Evolutionary conservation across 2,113 vertebrate genomes (phyloP).

Genomic region (Scatophagus argus): DNA sequence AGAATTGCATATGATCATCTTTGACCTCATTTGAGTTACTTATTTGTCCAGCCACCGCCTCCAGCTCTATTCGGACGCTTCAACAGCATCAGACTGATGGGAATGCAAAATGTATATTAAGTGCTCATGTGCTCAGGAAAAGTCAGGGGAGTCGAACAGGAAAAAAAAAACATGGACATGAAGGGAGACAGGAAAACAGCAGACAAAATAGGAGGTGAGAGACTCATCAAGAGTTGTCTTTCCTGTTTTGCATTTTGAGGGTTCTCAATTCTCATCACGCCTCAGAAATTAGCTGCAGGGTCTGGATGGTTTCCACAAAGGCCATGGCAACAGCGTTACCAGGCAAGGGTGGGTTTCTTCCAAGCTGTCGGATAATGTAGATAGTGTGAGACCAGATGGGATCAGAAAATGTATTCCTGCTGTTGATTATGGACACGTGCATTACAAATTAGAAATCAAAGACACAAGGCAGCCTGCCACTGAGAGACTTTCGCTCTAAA

Average conservation of each 20-base stretch:
- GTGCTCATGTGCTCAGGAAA: neutral
- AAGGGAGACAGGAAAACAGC: slow-evolving; percentile 9
- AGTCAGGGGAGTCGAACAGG: slow-evolving; percentile 24
- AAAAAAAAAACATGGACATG: neutral
- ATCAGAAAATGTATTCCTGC: slow-evolving; percentile 29
- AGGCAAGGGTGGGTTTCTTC: slow-evolving; percentile 62
- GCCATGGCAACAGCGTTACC: slow-evolving; percentile 80
- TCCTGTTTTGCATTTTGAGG: slow-evolving; percentile 71
- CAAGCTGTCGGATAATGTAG: slow-evolving; percentile 50
- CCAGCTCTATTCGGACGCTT: neutral
- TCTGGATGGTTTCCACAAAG: slow-evolving; percentile 67
- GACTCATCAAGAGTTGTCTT: slow-evolving; percentile 7
- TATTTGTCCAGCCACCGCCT: slow-evolving; percentile 20
- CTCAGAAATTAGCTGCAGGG: slow-evolving; percentile 60
- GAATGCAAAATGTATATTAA: neutral
- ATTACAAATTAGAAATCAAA: slow-evolving; percentile 37
- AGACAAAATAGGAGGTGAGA: slow-evolving; percentile 8
- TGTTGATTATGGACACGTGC: slow-evolving; percentile 28
- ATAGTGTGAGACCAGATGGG: slow-evolving; percentile 45
- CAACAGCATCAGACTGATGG: neutral
- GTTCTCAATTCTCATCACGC: slow-evolving; percentile 76
- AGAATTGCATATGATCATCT: slow-evolving; percentile 26
- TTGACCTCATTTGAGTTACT: slow-evolving; percentile 24
- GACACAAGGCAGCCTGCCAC: neutral
- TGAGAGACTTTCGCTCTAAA: neutral